Base-by-base conservation (phyloP, 2,888 invertebrate species). In the Drepana falcataria region DNA sequence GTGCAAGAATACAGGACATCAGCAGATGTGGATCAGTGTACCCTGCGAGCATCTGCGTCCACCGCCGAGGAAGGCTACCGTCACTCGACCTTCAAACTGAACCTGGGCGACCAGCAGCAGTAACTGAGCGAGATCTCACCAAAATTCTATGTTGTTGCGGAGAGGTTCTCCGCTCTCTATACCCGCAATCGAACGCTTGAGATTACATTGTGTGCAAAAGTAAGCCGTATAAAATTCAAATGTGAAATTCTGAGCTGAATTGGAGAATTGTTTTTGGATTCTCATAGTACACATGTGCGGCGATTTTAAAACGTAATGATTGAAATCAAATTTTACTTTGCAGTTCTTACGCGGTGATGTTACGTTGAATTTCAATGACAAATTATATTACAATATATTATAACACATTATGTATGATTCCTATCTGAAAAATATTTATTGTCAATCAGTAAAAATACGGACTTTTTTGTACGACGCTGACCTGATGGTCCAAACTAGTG, bases 21-120 rank as follows among this genome's bases (percentile, higher is more conserved):
- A 2, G 57, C 60, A 1, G 78, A 77, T 2, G 53, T 55, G 0
- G 82, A 80, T 4, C 68, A 61, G 21, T 48, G 62, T 0, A 53
- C 55, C 35, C 64, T 84, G 3, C 79, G 85, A 2, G 82, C 84
- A 3, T 76, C 86, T 0, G 78, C 76, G 0, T 86, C 86, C 2
- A 77, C 72, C 0, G 81, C 84, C 2, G 85, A 81, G 7, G 80
- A 85, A 2, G 66, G 66, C 6, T 80, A 73, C 59, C 73, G 80
- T 21, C 80, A 79, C 48, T 84, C 86, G 48, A 66, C 71, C 33
- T 78, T 68, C 68, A 84, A 80, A 54, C 64, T 78, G 2, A 75
- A 75, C 58, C 58, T 71, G 37, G 73, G 61, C 4, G 75, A 73
- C 47, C 55, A 60, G 34, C 67, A 61, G 48, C 60, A 63, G 53